Conservation (phyloP, 2,797 vertebrate species). For the Sebastiscus albofasciatus region DNA sequence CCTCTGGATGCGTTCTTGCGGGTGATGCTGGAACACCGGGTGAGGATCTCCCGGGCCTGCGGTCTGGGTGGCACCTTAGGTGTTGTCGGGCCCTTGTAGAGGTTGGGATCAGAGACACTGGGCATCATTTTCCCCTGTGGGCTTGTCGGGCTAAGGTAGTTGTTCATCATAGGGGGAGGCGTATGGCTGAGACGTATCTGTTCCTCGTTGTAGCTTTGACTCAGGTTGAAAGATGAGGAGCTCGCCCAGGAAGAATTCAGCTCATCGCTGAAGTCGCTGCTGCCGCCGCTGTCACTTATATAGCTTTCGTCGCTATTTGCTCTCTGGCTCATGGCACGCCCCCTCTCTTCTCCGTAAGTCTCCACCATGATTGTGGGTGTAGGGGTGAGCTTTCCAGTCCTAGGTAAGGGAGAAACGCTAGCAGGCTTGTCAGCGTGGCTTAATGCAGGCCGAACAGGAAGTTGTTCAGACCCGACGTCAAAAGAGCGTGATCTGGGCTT, state of each 20-base stretch:
- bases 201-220: not conserved
- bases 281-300: not conserved
- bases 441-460: not conserved
- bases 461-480: not conserved
- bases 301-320: constrained; percentile 28
- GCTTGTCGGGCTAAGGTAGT: constrained; percentile 44
- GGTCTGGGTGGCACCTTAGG: constrained; percentile 87
- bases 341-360: not conserved
- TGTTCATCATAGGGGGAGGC: not conserved
- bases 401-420: fast-evolving
- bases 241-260: not conserved
- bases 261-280: constrained; percentile 40
- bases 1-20: constrained; percentile 69
- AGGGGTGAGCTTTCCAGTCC: fast-evolving
- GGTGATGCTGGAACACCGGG: constrained; percentile 86
- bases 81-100: constrained; percentile 58
- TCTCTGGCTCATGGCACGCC: not conserved
- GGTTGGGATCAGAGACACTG: constrained; percentile 66
- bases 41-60: constrained; percentile 79
- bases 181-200: constrained; percentile 41
- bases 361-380: constrained; percentile 66
- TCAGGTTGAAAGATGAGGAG: constrained; percentile 24
- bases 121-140: not conserved
- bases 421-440: fast-evolving
- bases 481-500: constrained; percentile 65